Evolutionary conservation across 2,888 invertebrate genomes (phyloP).

Genomic region (Automeris io): DNA sequence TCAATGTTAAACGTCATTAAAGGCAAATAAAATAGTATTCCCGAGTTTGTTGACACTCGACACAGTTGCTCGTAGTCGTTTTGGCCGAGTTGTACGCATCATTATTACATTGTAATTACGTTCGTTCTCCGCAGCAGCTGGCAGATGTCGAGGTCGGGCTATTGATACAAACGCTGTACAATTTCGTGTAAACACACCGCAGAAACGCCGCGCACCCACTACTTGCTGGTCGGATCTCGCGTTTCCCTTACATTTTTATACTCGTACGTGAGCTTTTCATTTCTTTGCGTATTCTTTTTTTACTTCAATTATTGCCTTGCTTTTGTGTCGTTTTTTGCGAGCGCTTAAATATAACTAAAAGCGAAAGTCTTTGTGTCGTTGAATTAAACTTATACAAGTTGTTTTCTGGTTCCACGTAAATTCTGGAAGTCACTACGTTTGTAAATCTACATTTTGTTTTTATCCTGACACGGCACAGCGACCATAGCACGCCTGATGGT

Average conservation of each 20-base stretch:
- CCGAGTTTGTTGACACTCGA: slow-evolving; percentile 4
- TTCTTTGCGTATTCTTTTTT: slow-evolving; percentile 12
- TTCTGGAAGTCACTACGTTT: no score
- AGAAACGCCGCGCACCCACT: no score
- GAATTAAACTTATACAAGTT: background rate
- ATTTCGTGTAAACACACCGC: slow-evolving; percentile 20
- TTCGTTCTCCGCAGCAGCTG: slow-evolving; percentile 24
- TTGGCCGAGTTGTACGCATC: slow-evolving; percentile 11
- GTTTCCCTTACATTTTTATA: slow-evolving; percentile 8
- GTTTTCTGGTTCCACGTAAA: no score
- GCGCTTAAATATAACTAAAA: background rate
- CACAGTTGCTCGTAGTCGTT: slow-evolving; percentile 7
- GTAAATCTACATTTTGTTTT: no score
- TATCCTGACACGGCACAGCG: no score
- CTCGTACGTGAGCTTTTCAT: slow-evolving; percentile 18
- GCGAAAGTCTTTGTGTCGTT: background rate
- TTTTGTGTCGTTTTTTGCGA: background rate
- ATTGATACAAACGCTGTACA: slow-evolving; percentile 26
- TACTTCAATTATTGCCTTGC: background rate
- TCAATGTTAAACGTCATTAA: slow-evolving; percentile 1
- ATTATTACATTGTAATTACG: slow-evolving; percentile 13
- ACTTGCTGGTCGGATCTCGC: slow-evolving; percentile 1
- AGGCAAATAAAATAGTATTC: background rate
- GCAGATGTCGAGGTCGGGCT: slow-evolving; percentile 32
- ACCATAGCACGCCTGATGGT: no score